A percentile compares a stretch with the other conserved stretches of the same genome.
These are phyloP conservation scores for Eulemur rubriventer DNA, from an alignment of 2,797 vertebrate genomes.

Conservation along the genomic window DNA sequence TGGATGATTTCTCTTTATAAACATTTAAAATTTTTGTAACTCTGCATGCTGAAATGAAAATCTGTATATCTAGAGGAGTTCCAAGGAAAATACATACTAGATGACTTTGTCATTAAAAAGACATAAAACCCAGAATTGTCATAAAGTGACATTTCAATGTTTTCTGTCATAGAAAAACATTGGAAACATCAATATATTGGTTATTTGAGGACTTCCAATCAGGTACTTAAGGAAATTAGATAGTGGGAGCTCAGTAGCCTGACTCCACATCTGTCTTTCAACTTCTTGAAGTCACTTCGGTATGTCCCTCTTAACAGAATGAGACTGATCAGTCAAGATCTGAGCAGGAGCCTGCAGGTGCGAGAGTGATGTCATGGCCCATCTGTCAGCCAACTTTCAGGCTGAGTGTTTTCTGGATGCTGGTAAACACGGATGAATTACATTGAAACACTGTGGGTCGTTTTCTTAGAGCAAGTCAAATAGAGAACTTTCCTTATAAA, in stretches of 20 bases:
- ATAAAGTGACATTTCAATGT: conserved; percentile 61
- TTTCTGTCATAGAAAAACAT: conserved; percentile 47
- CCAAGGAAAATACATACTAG: conserved; percentile 48
- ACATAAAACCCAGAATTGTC: conserved; percentile 56
- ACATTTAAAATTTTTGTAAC: conserved; percentile 57
- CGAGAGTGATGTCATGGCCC: conserved; percentile 54
- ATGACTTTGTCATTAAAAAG: conserved; percentile 73
- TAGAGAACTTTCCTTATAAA: background rate
- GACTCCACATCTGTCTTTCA: conserved; percentile 62
- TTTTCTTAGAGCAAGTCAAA: background rate
- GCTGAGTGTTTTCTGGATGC: conserved; percentile 48
- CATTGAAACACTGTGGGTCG: background rate
- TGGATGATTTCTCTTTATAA: conserved; percentile 61
- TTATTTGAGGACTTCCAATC: conserved; percentile 45
- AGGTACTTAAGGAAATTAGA: conserved; percentile 43
- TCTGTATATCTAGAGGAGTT: conserved; percentile 51
- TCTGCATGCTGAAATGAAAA: conserved; percentile 56
- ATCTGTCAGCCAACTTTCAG: conserved; percentile 43
- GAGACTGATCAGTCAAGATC: conserved; percentile 32
- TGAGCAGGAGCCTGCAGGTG: conserved; percentile 66
- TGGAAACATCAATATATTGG: background rate
- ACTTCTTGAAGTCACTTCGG: conserved; percentile 45
- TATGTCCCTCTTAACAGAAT: conserved; percentile 24
- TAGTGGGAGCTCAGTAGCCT: background rate
- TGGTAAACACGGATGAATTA: background rate